phyloP scores from a whole-genome alignment of 2,113 vertebrate genomes.

The Panthera uncia region DNA sequence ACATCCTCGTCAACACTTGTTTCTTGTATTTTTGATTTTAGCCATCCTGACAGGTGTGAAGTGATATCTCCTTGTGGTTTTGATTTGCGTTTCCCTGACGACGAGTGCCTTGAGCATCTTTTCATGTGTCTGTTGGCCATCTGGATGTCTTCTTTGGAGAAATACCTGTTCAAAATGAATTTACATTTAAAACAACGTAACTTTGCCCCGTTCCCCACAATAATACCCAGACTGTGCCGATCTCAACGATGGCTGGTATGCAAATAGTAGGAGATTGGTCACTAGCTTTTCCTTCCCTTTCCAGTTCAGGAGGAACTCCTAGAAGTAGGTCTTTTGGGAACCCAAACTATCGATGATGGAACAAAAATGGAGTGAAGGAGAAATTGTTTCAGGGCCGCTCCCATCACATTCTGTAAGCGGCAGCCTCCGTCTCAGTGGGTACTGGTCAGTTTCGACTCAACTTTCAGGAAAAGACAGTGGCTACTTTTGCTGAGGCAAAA shows the following conservation, averaged over 20 bases:
- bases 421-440: neutral
- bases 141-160: neutral
- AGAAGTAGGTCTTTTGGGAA: neutral
- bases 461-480: neutral
- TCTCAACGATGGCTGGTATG: neutral
- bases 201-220: neutral
- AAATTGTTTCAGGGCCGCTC: neutral
- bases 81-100: neutral
- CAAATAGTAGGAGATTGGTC: neutral
- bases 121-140: neutral
- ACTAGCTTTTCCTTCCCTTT: neutral
- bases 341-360: neutral
- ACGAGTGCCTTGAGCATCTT: neutral
- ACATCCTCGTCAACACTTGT: neutral
- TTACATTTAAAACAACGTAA: neutral
- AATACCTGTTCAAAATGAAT: neutral
- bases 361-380: neutral
- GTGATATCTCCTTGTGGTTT: neutral
- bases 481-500: neutral
- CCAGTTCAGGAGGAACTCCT: neutral
- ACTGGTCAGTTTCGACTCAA: neutral
- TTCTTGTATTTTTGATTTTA: neutral
- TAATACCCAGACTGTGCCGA: neutral
- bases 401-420: neutral
- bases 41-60: neutral